These are phyloP conservation scores for Hemaris fuciformis DNA, from an alignment of 2,888 invertebrate species.

Conservation along the genomic window DNA sequence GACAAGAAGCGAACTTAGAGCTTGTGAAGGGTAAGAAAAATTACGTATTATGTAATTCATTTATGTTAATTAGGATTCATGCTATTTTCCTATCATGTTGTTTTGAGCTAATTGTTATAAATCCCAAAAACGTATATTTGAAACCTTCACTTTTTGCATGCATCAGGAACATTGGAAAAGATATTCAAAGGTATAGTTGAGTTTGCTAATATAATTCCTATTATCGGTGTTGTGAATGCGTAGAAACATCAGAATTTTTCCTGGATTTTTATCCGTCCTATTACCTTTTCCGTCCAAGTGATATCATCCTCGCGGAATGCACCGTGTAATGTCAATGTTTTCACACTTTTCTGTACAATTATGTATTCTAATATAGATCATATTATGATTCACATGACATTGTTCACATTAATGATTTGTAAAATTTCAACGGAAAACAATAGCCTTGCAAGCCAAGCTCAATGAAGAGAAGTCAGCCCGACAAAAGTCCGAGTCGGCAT, in stretches of 20 bases:
- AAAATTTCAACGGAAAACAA: slow-evolving; percentile 18
- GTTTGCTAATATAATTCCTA: slow-evolving; percentile 60
- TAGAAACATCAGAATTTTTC: slow-evolving; percentile 21
- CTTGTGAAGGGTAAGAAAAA: slow-evolving; percentile 90
- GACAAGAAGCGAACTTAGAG: slow-evolving; percentile 96
- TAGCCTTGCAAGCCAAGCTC: slow-evolving; percentile 94
- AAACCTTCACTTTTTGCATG: slow-evolving; percentile 78
- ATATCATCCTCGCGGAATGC: slow-evolving; percentile 3
- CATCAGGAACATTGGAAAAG: slow-evolving; percentile 85
- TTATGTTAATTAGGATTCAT: slow-evolving; percentile 26
- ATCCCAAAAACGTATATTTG: slow-evolving; percentile 51
- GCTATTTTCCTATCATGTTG: slow-evolving; percentile 52
- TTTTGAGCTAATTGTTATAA: slow-evolving; percentile 48
- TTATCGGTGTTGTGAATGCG: slow-evolving; percentile 21
- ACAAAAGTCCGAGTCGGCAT: slow-evolving; percentile 91
- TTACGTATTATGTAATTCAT: slow-evolving; percentile 23
- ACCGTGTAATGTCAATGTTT: slow-evolving; percentile 3
- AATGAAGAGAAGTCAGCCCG: slow-evolving; percentile 94
- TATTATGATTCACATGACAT: slow-evolving; percentile 14
- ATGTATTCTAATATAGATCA: slow-evolving; percentile 8
- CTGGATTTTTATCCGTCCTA: slow-evolving; percentile 13
- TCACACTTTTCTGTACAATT: slow-evolving; percentile 15
- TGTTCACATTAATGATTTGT: slow-evolving; percentile 18
- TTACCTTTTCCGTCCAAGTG: neutral
- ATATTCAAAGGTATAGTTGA: slow-evolving; percentile 84